These are phyloP conservation scores for Bradypus variegatus DNA, from an alignment of 2,797 vertebrate species.

Conservation along the genomic window DNA sequence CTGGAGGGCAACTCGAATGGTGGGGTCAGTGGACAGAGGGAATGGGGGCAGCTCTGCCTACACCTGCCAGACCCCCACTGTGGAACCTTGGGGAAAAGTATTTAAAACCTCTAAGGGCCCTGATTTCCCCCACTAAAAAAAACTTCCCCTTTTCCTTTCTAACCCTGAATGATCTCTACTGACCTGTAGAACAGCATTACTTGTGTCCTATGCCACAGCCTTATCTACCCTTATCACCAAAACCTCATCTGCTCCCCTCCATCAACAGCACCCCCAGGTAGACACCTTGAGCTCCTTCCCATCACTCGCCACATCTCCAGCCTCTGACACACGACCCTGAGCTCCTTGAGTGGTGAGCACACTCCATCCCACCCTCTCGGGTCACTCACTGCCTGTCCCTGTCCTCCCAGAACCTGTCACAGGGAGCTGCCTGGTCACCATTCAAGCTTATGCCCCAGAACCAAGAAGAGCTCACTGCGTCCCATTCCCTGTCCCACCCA, in stretches of 20 bases:
- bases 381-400: not conserved
- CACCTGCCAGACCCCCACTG: not conserved
- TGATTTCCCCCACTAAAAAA: not conserved
- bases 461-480: not conserved
- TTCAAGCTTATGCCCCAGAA: not conserved
- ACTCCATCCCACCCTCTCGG: not conserved
- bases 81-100: not conserved
- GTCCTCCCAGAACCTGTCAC: not conserved
- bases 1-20: not conserved
- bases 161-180: not conserved
- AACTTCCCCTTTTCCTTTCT: not conserved
- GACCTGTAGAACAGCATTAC: not conserved
- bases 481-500: not conserved
- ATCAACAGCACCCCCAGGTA: not conserved
- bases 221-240: not conserved
- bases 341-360: not conserved
- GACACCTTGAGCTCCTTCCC: not conserved
- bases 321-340: not conserved
- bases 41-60: not conserved
- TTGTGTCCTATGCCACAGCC: not conserved
- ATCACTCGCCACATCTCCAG: not conserved
- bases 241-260: not conserved
- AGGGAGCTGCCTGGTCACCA: not conserved
- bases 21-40: not conserved
- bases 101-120: not conserved